Evolutionary conservation across 2,113 vertebrate species (phyloP), one percentile per base, ranked within the genome.

Genomic region (Seriola rivoliana): DNA sequence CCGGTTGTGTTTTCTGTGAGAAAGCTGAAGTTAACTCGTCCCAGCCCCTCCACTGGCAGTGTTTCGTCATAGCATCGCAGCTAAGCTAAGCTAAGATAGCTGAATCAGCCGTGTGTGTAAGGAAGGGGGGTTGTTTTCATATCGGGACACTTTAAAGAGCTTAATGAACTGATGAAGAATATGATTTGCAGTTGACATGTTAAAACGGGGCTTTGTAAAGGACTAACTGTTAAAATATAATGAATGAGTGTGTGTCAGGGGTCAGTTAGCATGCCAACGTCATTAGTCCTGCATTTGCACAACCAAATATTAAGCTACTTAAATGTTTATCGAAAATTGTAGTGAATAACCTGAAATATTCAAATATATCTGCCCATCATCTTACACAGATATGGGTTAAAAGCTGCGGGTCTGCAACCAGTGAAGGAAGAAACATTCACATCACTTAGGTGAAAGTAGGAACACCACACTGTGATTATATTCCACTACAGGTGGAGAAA

Each of bases 1-100:
- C 14, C 4, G 17, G 0, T 8, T 23, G 34, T 44, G 23, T 67
- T 0, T 21, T 0, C 8, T 13, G 0, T 0, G 2, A 1, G 7
- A 2, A 9, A 21, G 3, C 0, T 19, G 3, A 29, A 36, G n/a
- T 8, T 17, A 23, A 8, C 2, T 6, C 14, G 46, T 12, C 48
- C 29, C 64, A 3, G 55, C 17, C n/a, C 19, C 34, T 17, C 3
- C 38, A 2, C 42, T 42, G 19, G 16, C 29, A n/a, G 62, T 17
- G 34, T 66, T 66, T 72, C 81, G 34, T 25, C 44, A 73, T n/a
- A 62, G 34, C 57, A 34, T 50, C 52, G 36, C 4, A 38, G 75
- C 46, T 77, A 78, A 32, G 7, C 5, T 21, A 32, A 40, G 12
- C 14, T 21, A 21, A 23, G 34, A 42, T 66, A 68, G 63, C 63